Evolutionary conservation across 2,888 invertebrate species (phyloP), one percentile per base, ranked within the genome.

Genomic region (Cryptophagus acutangulus): DNA sequence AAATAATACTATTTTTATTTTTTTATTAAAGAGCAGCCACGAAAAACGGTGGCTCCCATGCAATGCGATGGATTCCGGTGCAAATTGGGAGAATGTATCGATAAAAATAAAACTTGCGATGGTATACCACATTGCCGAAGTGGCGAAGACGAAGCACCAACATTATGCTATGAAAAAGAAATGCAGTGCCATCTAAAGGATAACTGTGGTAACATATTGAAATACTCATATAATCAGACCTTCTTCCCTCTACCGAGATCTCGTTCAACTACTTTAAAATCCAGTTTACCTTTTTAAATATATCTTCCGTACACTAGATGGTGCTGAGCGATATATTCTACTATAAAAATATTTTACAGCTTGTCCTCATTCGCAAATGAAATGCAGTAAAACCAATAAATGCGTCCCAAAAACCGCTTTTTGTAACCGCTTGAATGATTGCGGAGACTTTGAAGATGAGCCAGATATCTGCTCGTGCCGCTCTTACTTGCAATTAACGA

Each of bases 401-500:
- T 89, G 89, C 61, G 66, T 88, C 6, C 70, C 77, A 0, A 87
- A 87, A 59, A 73, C 74, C 17, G 67, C 74, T 24, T 88, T 84
- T 59, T 84, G 84, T 57, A 75, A 89, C 56, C 77, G 77, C 9
- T 63, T 67, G 1, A 65, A 76, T 18, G 83, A 88, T 56, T 89
- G 89, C 58, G 76, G 73, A 0, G 87, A 88, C 58, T 72, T 73
- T 10, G 80, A 79, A 2, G 89, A 89, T 58, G 89, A 89, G 59
- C 81, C 82, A 0, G 65, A 64, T 0, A 67, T 69, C 9, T 81
- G 81, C 39, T 77, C 73, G 9, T 86, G 85, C 52, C 77, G 76
- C 6, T 74, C 78, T 17, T 86, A 84, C 58, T 68, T 87, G 39
- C 73, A 76, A 49, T 70, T 82, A n/a, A 79, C 82, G 0, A 74